Evolutionary conservation across 2,888 invertebrate species (phyloP), one percentile per base, ranked within the genome.

Genomic region (Drosophila maculinotata): DNA sequence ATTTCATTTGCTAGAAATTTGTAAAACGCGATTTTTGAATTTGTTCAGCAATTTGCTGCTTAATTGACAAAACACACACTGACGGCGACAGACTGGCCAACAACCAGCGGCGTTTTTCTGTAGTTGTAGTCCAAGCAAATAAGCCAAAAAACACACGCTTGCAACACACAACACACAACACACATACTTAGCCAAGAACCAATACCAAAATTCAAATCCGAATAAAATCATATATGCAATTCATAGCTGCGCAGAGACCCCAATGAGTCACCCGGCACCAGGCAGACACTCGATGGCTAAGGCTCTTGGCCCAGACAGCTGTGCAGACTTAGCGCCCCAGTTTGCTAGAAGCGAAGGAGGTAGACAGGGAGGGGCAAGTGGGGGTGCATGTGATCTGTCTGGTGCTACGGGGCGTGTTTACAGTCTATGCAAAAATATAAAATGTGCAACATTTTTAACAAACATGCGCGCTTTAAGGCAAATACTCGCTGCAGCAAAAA

Each of bases 21-120:
- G 84, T 90, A 72, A 83, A 89, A 87, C 77, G 75, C 88, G 70
- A 81, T 82, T 88, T 85, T 88, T 84, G 89, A 90, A 89, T 90
- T 89, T 90, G 90, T 89, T 80, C 76, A 71, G 67, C 90, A 89
- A 90, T 89, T 90, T 89, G 90, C 80, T 86, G 89, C 79, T 89
- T 89, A 89, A 89, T 89, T 89, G 90, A 88, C 89, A 89, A 87
- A 89, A 84, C 87, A 75, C 70, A 82, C 74, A 64, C 57, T 66
- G 54, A 79, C 52, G 69, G 79, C 78, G 73, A 76, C 69, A 53
- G 48, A 57, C 60, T 65, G 81, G 67, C 65, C 67, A 70, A 74
- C 72, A 71, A 76, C 87, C 83, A 76, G 77, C 88, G 87, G 88
- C 87, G 87, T 71, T 81, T 81, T 64, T 69, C 9, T 78, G 71